Percentiles rank a stretch among this genome's conserved stretches.
Evolutionary conservation across 2,113 vertebrate species (phyloP).

Genomic region (Pollachius pollachius): DNA sequence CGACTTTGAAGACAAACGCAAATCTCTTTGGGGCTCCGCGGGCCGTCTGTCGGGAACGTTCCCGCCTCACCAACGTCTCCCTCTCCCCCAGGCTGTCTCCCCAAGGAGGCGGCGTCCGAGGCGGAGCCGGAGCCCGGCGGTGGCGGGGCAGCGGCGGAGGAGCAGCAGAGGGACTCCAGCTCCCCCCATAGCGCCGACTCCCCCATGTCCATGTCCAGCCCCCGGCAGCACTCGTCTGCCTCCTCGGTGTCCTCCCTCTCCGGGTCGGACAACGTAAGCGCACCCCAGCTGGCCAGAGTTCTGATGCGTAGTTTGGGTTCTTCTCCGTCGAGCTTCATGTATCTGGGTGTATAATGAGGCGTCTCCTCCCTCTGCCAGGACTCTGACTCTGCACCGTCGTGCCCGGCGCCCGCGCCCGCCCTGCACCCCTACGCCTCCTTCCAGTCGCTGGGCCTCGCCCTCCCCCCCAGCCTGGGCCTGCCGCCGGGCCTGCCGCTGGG

Average conservation of each 20-base stretch:
- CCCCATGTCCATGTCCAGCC: constrained; percentile 82
- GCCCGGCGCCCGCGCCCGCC: constrained; percentile 69
- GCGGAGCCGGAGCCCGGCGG: constrained; percentile 26
- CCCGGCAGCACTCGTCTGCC: constrained; percentile 84
- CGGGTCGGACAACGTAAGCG: constrained; percentile 91
- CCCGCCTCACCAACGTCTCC: too few relatives aligned
- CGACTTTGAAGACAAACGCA: too few relatives aligned
- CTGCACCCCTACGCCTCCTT: constrained; percentile 84
- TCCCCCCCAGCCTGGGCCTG: constrained; percentile 80
- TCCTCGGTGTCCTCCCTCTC: constrained; percentile 93
- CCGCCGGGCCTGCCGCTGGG: constrained; percentile 47
- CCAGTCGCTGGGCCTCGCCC: constrained; percentile 73
- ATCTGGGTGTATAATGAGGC: not conserved
- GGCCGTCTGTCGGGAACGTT: too few relatives aligned
- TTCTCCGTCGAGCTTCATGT: not conserved
- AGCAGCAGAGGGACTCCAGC: constrained; percentile 76
- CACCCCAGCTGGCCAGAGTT: not conserved
- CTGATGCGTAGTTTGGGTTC: not conserved
- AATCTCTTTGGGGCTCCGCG: too few relatives aligned
- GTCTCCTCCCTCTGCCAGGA: constrained; percentile 72
- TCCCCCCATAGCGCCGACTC: constrained; percentile 82
- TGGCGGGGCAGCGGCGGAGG: constrained; percentile 54
- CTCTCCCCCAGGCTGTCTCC: constrained; percentile 5
- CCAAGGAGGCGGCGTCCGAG: constrained; percentile 29
- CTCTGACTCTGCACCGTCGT: constrained; percentile 87